Evolutionary conservation across 2,113 vertebrate species (phyloP).

Genomic region (Pterocles gutturalis): DNA sequence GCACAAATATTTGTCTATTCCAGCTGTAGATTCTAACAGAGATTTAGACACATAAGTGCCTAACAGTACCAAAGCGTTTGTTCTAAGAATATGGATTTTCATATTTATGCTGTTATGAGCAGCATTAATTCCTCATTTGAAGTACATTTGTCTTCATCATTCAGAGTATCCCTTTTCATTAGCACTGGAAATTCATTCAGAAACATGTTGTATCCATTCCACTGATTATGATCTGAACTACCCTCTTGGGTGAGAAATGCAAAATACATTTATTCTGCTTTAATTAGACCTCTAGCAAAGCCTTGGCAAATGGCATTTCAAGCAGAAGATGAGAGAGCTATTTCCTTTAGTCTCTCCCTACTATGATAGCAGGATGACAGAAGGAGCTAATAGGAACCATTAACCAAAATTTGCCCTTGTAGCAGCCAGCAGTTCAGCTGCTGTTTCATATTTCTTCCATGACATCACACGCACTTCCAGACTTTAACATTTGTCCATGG

Average conservation of each 20-base stretch:
- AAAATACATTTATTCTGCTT: constrained; percentile 54
- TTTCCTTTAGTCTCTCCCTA: constrained; percentile 11
- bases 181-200: background rate
- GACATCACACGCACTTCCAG: background rate
- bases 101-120: background rate
- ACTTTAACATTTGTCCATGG: constrained; percentile 36
- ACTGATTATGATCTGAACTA: constrained; percentile 45
- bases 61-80: background rate
- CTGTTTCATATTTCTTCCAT: constrained; percentile 42
- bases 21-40: background rate
- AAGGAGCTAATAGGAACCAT: constrained; percentile 49
- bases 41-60: background rate
- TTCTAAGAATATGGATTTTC: background rate
- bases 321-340: background rate
- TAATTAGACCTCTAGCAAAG: constrained; percentile 49
- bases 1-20: constrained; percentile 6
- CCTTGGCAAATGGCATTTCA: background rate
- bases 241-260: constrained; percentile 31
- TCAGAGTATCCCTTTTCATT: constrained; percentile 19
- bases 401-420: constrained; percentile 56
- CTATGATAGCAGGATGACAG: background rate
- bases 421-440: constrained; percentile 24
- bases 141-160: constrained; percentile 40
- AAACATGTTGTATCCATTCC: constrained; percentile 5
- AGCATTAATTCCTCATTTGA: constrained; percentile 40